These are phyloP conservation scores for Tetramorium alpestre DNA, from an alignment of 1,140 invertebrate genomes.

Conservation along the genomic window DNA sequence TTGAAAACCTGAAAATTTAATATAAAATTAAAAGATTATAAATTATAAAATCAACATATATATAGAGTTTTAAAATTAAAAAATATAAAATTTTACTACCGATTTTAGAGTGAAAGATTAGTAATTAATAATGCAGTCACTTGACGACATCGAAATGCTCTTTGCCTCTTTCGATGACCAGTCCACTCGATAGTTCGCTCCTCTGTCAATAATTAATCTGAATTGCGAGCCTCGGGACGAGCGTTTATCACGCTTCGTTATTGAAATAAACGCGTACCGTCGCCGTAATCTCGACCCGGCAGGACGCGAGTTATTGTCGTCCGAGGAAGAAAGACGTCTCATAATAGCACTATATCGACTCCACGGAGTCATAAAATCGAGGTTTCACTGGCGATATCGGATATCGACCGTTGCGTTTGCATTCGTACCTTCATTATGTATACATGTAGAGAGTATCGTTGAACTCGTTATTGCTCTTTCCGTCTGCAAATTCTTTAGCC, in stretches of 20 bases:
- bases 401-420: slow-evolving; percentile 29
- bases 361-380: slow-evolving; percentile 42
- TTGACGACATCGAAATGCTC: neutral
- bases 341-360: slow-evolving; percentile 51
- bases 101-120: neutral
- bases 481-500: neutral
- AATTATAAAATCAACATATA: no score
- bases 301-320: slow-evolving; percentile 47
- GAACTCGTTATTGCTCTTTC: neutral
- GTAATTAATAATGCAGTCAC: neutral
- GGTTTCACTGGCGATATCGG: slow-evolving; percentile 47
- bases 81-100: neutral
- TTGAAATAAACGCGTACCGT: slow-evolving; percentile 38
- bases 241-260: slow-evolving; percentile 45
- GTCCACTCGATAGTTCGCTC: neutral
- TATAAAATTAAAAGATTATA: neutral
- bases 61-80: no score
- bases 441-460: neutral
- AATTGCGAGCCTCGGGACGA: neutral
- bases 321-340: slow-evolving; percentile 35
- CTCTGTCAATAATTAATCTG: slow-evolving; percentile 39
- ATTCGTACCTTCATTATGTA: slow-evolving; percentile 29
- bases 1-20: neutral
- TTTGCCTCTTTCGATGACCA: neutral
- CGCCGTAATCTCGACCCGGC: slow-evolving; percentile 14